Conservation (phyloP, 2,797 vertebrate species). For the Leptoclinus maculatus region DNA sequence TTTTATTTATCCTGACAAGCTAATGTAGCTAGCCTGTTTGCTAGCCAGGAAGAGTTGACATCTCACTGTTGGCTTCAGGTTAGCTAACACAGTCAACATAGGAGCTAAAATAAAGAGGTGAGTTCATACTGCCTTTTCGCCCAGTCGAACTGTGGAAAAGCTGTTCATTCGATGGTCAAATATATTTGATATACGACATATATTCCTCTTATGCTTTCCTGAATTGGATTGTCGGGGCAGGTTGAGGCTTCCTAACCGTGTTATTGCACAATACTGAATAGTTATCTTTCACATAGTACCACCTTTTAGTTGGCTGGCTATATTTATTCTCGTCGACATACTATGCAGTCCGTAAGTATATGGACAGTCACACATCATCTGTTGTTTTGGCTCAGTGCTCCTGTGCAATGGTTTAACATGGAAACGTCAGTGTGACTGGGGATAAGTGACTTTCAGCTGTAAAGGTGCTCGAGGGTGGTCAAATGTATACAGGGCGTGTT, state of each 20-base stretch:
- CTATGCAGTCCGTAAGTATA: not conserved
- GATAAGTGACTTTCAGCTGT: not conserved
- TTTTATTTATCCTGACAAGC: slow-evolving; percentile 44
- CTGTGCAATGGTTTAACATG: not conserved
- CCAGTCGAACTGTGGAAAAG: not conserved
- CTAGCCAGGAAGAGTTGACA: slow-evolving; percentile 64
- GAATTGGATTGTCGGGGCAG: not conserved
- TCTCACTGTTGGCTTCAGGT: slow-evolving; percentile 62
- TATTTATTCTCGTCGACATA: not conserved
- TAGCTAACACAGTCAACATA: slow-evolving; percentile 64
- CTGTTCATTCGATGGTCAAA: not conserved
- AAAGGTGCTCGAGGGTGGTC: not conserved
- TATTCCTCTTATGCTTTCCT: not conserved
- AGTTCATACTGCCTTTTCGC: slow-evolving; percentile 31
- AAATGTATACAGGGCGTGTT: not conserved
- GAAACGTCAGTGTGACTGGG: not conserved
- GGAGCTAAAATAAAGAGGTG: slow-evolving; percentile 70
- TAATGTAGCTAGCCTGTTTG: slow-evolving; percentile 65
- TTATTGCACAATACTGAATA: not conserved
- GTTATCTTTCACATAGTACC: not conserved
- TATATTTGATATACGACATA: not conserved
- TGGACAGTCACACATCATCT: not conserved
- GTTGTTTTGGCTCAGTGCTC: not conserved
- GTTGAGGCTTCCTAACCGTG: slow-evolving; percentile 35
- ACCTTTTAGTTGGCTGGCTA: not conserved